phyloP scores from a whole-genome alignment of 2,797 vertebrate species.

The Gastrophryne carolinensis region DNA sequence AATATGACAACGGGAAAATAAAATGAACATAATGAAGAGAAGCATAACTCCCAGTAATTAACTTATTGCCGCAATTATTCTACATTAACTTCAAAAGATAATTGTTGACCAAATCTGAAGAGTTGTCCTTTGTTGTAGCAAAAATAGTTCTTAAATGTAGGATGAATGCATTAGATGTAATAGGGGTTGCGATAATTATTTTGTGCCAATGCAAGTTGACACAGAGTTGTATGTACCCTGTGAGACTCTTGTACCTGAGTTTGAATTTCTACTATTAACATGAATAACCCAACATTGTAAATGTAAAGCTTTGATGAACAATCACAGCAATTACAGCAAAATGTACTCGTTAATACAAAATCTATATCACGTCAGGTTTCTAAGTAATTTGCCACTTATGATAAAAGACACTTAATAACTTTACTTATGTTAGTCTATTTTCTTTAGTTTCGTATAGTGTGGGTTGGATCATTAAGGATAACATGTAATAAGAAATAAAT shows the following conservation, averaged over 20 bases:
- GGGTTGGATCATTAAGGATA: too few species aligned
- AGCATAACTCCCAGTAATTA: slow-evolving; percentile 12
- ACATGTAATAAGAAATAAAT: too few species aligned
- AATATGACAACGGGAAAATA: neutral
- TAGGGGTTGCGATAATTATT: slow-evolving; percentile 7
- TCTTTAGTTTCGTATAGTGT: too few species aligned
- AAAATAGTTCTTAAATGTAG: neutral
- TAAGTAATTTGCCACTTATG: too few species aligned
- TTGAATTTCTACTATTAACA: neutral
- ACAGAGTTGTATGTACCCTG: neutral
- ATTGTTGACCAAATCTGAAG: slow-evolving; percentile 22
- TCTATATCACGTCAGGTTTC: too few species aligned
- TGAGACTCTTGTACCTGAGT: neutral
- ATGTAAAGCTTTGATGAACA: neutral
- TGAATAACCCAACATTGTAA: neutral
- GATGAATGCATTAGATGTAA: neutral
- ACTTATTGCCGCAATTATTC: slow-evolving; percentile 29
- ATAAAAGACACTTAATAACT: neutral
- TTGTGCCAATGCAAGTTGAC: neutral
- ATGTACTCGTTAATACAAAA: neutral
- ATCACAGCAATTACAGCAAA: neutral
- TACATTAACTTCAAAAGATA: slow-evolving; percentile 35
- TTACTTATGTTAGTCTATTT: too few species aligned
- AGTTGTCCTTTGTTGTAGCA: slow-evolving; percentile 3
- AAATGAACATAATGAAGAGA: neutral